Base-by-base conservation (phyloP, 2,113 vertebrate genomes). In the Nematolebias whitei region DNA sequence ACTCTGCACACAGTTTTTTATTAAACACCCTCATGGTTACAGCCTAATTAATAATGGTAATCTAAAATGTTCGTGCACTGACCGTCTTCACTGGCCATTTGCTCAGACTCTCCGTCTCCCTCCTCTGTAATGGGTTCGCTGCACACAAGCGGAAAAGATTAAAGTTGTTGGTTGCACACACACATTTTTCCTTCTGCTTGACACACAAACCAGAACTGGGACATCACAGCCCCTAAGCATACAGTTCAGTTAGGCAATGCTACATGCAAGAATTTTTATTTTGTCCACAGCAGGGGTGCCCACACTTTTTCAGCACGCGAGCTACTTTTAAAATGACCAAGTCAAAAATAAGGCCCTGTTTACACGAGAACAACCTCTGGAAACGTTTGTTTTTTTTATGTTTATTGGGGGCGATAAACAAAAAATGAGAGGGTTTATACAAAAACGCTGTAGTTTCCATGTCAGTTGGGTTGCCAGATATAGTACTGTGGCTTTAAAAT, bases 41-140 rank as follows among this genome's bases (percentile, higher is more conserved):
- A 4, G 26, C 7, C 7, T 3, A 29, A 29, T 29, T 29, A 29
- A 29, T 4, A 29, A 7, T 29, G 26, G 26, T 29, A 3, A 29
- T 35, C 32, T 35, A 10, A 10, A 29, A 18, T 60, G 39, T 38
- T 47, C 11, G 8, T 32, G 45, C 20, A 56, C 88, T 86, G 58
- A 93, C 93, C 92, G 1, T 93, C 93, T 50, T 94, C 93, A 73
- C 83, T 90, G 59, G 82, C 90, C 53, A 89, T 63, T 57, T 78
- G 92, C 68, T 94, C 93, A 0, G 88, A 9, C 49, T 93, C 93
- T n/a, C 84, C 93, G 0, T 94, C 92, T 44, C 83, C 90, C 72
- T 94, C 93, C 75, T 94, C 93, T 68, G 89, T 87, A 59, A 94
- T 94, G 51, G 92, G 92, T 67, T 94, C 93, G 84, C 93, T 94